Percentiles rank a stretch among this genome's conserved stretches.
phyloP scores from a whole-genome alignment of 2,888 invertebrate species.

The Monopis laevigella region DNA sequence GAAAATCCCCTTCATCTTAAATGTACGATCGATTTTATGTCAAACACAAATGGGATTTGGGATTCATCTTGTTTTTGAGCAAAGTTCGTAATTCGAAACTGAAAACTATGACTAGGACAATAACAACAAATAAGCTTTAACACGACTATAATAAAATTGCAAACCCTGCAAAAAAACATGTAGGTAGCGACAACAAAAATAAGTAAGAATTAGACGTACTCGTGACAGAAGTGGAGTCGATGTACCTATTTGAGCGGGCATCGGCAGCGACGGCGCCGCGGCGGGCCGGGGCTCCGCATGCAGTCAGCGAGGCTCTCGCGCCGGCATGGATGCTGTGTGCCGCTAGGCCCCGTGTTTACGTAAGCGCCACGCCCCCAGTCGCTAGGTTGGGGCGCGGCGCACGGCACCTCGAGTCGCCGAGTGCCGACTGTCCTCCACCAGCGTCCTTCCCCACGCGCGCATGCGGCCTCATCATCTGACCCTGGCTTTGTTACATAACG shows the following conservation, averaged over 20 bases:
- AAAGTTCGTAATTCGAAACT: too few relatives aligned
- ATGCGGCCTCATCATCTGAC: constrained; percentile 11
- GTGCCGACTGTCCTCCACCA: constrained; percentile 55
- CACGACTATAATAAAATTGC: too few relatives aligned
- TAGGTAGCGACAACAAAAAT: too few relatives aligned
- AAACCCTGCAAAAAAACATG: too few relatives aligned
- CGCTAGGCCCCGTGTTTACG: constrained; percentile 59
- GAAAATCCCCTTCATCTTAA: too few relatives aligned
- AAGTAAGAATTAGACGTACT: too few relatives aligned
- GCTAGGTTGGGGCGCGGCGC: constrained; percentile 64
- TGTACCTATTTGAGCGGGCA: constrained; percentile 57
- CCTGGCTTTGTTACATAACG: constrained; percentile 9
- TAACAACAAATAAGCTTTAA: too few relatives aligned
- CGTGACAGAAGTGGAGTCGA: too few relatives aligned
- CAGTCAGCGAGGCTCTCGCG: constrained; percentile 25
- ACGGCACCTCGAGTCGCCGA: constrained; percentile 51
- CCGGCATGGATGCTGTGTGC: constrained; percentile 41
- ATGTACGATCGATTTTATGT: too few relatives aligned
- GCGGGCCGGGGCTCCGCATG: constrained; percentile 21
- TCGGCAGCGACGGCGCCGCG: constrained; percentile 51
- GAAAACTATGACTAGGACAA: too few relatives aligned
- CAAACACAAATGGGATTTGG: too few relatives aligned
- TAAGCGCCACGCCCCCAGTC: constrained; percentile 69
- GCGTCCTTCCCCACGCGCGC: constrained; percentile 22
- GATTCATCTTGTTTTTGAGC: too few relatives aligned